Percentiles rank a stretch among this genome's conserved stretches.
Evolutionary conservation across 2,797 vertebrate genomes (phyloP).

Genomic region (Falco berigora): DNA sequence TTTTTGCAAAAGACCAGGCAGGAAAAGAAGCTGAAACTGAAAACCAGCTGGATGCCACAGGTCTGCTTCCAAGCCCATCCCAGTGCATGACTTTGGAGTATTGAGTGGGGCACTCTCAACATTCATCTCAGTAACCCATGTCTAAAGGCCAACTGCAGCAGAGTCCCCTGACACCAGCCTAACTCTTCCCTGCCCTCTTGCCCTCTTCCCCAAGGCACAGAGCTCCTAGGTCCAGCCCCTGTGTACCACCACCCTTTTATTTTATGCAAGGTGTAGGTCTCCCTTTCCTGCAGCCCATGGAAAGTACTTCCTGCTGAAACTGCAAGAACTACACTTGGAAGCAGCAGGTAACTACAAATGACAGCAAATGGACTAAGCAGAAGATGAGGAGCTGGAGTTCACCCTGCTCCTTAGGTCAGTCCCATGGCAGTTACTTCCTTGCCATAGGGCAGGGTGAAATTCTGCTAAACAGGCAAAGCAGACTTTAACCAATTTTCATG

Average conservation of each 20-base stretch:
- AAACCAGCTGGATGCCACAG: neutral
- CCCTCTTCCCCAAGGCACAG: neutral
- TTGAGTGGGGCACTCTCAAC: neutral
- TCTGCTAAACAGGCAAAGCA: neutral
- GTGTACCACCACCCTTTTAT: accelerated
- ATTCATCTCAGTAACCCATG: neutral
- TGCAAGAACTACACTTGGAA: neutral
- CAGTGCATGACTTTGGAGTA: neutral
- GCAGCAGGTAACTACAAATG: neutral
- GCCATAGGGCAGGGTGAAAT: accelerated
- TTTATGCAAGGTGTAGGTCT: neutral
- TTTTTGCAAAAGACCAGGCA: neutral
- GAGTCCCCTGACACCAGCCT: neutral
- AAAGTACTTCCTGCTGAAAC: neutral
- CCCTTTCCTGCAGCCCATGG: neutral
- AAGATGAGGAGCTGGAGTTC: accelerated
- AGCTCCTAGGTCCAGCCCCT: neutral
- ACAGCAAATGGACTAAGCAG: neutral
- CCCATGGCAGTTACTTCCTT: neutral
- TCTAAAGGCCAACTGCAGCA: neutral
- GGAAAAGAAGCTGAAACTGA: neutral
- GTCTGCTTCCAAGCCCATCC: neutral
- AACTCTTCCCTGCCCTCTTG: neutral
- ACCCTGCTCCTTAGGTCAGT: neutral
- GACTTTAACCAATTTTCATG: neutral